These are phyloP conservation scores for Trissonchulus latispiculum DNA, from an alignment of 2,888 invertebrate species.

Conservation along the genomic window DNA sequence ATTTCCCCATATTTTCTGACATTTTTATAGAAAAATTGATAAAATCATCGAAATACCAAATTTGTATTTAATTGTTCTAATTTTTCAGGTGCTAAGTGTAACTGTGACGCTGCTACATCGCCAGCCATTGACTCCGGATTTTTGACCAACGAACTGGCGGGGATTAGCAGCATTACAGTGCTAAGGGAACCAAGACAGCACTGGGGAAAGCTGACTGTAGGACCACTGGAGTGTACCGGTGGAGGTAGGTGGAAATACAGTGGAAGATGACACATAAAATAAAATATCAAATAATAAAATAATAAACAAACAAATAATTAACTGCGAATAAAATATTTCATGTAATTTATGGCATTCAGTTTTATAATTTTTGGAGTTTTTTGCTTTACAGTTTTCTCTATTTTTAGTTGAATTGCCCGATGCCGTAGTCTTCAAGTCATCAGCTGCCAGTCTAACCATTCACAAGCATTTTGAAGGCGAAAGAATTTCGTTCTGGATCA, in stretches of 20 bases:
- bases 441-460: not conserved
- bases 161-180: not conserved
- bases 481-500: not conserved
- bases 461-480: not conserved
- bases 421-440: not conserved
- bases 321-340: too few relatives aligned
- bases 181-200: not conserved
- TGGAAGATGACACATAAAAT: too few relatives aligned
- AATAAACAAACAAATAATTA: too few relatives aligned
- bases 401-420: not conserved
- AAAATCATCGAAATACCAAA: too few relatives aligned
- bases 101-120: not conserved
- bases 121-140: not conserved
- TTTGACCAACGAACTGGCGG: not conserved
- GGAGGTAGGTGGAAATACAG: too few relatives aligned
- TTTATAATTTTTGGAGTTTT: too few relatives aligned
- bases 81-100: not conserved
- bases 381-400: too few relatives aligned
- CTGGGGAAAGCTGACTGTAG: not conserved
- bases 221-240: conserved; percentile 1
- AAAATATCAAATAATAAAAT: too few relatives aligned
- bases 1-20: too few relatives aligned
- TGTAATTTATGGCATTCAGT: too few relatives aligned
- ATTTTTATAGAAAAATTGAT: too few relatives aligned
- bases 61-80: too few relatives aligned